Base-by-base conservation (phyloP, 2,113 vertebrate species). In the Corythaixoides concolor region DNA sequence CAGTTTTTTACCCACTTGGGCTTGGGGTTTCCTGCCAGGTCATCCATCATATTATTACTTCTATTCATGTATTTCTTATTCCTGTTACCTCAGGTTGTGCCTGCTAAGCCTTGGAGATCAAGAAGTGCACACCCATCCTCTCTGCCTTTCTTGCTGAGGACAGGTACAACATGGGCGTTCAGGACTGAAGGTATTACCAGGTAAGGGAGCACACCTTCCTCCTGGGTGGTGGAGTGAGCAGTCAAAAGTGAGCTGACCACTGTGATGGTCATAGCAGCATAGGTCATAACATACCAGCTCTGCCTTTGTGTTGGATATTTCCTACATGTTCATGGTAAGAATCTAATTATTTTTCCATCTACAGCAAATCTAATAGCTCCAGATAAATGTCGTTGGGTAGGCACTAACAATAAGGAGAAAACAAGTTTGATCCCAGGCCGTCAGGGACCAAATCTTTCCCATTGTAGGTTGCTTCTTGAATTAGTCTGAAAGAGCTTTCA, bases 91-190 rank as follows among this genome's bases (percentile, higher is more conserved):
- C 63, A 97, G 97, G 70, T 72, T 8, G 21, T 72, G 30, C 52
- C 56, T 49, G 35, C 16, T 20, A 18, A 41, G 59, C 14, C 32
- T 23, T 53, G 78, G 67, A 68, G 30, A 28, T 47, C 67, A 55
- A 37, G 75, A 64, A 47, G 23, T 27, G 11, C 28, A 6, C 21
- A 2, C 30, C 21, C 60, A 7, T 28, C n/a, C 49, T 39, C 39
- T 37, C 52, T 43, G 37, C 79, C 45, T 21, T 67, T 32, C 37
- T 14, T 27, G 37, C 63, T 41, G 58, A 45, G 72, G 53, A 41
- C 37, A 28, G 15, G 30, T 11, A 37, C 59, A 21, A 3, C 2
- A 1, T 27, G 50, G 23, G 12, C 6, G 0, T 20, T 73, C 32
- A 43, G 55, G 53, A 53, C 15, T 6, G 41, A 84, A 22, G 3